These are phyloP conservation scores for Aphaenogaster floridana DNA, from an alignment of 1,140 invertebrate genomes.

Conservation along the genomic window DNA sequence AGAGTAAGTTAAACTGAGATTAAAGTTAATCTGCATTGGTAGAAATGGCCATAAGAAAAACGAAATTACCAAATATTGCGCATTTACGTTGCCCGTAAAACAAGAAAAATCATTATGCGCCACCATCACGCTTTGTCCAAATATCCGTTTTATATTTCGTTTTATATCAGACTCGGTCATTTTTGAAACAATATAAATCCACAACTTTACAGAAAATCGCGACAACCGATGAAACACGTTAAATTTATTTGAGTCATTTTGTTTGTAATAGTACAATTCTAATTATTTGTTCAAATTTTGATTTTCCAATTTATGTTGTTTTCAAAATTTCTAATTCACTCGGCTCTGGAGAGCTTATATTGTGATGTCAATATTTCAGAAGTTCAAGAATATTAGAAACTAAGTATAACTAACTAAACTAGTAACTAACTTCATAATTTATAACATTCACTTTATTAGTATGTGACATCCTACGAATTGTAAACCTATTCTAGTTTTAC, in stretches of 20 bases:
- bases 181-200: not conserved
- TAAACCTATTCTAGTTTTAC: not conserved
- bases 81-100: not conserved
- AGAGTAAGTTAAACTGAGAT: too few species aligned
- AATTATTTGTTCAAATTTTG: not conserved
- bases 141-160: not conserved
- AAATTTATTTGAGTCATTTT: not conserved
- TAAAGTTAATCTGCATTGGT: too few species aligned
- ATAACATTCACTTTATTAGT: not conserved
- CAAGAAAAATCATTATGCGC: not conserved
- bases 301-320: not conserved
- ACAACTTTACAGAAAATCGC: not conserved
- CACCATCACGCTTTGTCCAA: not conserved
- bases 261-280: not conserved
- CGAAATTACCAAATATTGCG: slow-evolving; percentile 7
- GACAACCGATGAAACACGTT: not conserved
- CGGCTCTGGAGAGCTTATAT: too few species aligned
- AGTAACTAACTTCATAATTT: not conserved
- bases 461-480: not conserved
- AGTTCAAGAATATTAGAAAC: not conserved
- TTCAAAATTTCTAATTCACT: not conserved
- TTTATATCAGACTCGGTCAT: not conserved
- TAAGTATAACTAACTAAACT: not conserved
- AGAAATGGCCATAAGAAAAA: too few species aligned
- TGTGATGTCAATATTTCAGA: not conserved